Percentiles rank a stretch among this genome's conserved stretches.
Evolutionary conservation across 2,113 vertebrate species (phyloP).

Genomic region (Tichodroma muraria): DNA sequence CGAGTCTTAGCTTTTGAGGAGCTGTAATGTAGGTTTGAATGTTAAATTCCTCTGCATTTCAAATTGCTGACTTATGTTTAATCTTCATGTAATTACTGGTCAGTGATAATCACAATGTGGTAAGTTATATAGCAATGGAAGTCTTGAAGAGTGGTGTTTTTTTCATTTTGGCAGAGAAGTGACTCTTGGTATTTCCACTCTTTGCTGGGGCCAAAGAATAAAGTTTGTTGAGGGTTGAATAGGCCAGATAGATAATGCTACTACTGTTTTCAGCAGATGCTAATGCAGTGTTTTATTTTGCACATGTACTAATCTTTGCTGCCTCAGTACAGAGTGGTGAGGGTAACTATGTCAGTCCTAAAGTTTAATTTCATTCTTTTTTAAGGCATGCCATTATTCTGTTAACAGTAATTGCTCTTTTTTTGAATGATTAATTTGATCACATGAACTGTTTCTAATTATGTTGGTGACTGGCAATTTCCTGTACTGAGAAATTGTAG

Average conservation of each 20-base stretch:
- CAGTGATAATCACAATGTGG: not conserved
- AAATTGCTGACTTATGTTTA: not conserved
- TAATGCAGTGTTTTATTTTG: constrained; percentile 37
- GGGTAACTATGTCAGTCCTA: constrained; percentile 8
- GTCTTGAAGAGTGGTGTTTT: not conserved
- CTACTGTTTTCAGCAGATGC: constrained; percentile 39
- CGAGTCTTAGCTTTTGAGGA: not conserved
- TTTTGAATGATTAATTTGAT: constrained; percentile 62
- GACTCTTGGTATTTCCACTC: not conserved
- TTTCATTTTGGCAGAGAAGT: not conserved
- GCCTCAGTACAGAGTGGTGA: not conserved
- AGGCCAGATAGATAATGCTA: constrained; percentile 42
- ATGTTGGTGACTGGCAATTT: constrained; percentile 53
- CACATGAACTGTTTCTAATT: constrained; percentile 57
- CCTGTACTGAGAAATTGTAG: constrained; percentile 15
- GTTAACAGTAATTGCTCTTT: constrained; percentile 58
- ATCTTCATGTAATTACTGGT: not conserved
- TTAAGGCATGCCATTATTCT: constrained; percentile 55
- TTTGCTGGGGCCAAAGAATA: not conserved
- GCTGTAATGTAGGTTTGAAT: not conserved
- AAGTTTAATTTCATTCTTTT: constrained; percentile 63
- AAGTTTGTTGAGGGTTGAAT: constrained; percentile 42
- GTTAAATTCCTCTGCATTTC: not conserved
- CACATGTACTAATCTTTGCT: constrained; percentile 54
- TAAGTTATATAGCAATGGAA: not conserved